Conservation (phyloP, 2,888 invertebrate species). For the Acanthosoma haemorrhoidale region DNA sequence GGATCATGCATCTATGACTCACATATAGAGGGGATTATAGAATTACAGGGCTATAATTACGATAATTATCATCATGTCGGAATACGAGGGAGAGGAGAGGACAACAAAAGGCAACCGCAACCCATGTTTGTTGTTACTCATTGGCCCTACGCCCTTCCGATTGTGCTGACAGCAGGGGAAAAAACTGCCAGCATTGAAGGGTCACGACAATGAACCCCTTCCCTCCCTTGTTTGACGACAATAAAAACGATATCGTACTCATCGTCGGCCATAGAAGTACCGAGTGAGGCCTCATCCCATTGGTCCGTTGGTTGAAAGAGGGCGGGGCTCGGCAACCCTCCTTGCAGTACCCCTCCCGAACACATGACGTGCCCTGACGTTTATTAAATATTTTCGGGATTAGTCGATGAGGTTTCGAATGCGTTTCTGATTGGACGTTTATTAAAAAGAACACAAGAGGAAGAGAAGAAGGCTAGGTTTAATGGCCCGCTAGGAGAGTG, state of each 20-base stretch:
- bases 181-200: background rate
- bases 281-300: background rate
- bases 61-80: conserved; percentile 15
- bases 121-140: conserved; percentile 19
- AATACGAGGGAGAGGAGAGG: background rate
- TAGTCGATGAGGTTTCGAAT: conserved; percentile 23
- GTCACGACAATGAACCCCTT: conserved; percentile 11
- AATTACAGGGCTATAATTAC: background rate
- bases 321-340: conserved; percentile 1
- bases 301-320: background rate
- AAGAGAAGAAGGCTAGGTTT: background rate
- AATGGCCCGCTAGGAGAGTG: background rate
- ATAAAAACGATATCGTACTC: conserved; percentile 18
- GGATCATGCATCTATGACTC: background rate
- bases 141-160: background rate
- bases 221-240: conserved; percentile 7
- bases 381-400: conserved; percentile 31
- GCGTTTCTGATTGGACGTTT: conserved; percentile 30
- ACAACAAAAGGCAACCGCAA: conserved; percentile 2
- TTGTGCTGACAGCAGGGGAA: background rate
- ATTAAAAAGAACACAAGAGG: conserved; percentile 20
- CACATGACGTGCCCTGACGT: conserved; percentile 15
- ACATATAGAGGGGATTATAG: background rate
- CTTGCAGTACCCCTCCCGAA: background rate
- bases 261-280: background rate